phyloP scores from a whole-genome alignment of 2,113 vertebrate species.

The Herpetotheres cachinnans region DNA sequence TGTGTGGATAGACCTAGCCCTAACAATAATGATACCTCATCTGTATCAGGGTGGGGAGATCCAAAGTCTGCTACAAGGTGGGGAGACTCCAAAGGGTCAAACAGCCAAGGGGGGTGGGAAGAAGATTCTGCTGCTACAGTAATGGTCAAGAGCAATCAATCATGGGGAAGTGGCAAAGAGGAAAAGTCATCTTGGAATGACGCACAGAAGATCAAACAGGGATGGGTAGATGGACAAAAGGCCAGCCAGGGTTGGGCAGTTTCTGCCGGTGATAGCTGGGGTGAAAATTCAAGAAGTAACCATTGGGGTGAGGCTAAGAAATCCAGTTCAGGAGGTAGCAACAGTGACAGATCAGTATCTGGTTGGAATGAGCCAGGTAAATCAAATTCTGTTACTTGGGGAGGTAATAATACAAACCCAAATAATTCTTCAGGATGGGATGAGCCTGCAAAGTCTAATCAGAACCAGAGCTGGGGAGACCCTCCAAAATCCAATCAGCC shows the following conservation, averaged over 20 bases:
- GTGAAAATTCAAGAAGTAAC: slow-evolving; percentile 77
- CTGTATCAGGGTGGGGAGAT: slow-evolving; percentile 81
- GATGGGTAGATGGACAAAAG: slow-evolving; percentile 78
- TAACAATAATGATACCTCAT: slow-evolving; percentile 76
- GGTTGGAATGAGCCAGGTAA: slow-evolving; percentile 88
- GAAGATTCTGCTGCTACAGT: slow-evolving; percentile 79
- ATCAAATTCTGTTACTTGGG: slow-evolving; percentile 85
- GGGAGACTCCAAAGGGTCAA: slow-evolving; percentile 85
- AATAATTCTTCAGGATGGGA: slow-evolving; percentile 77
- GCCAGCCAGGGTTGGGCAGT: slow-evolving; percentile 78
- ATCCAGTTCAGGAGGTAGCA: slow-evolving; percentile 83
- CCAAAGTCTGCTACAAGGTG: slow-evolving; percentile 83
- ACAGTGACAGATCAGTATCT: slow-evolving; percentile 89
- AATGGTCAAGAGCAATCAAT: slow-evolving; percentile 81
- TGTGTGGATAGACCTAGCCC: slow-evolving; percentile 80
- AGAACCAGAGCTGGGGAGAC: slow-evolving; percentile 88
- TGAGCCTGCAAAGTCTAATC: slow-evolving; percentile 79
- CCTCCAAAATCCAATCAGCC: slow-evolving; percentile 75
- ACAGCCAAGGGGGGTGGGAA: slow-evolving; percentile 83
- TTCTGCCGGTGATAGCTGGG: slow-evolving; percentile 79
- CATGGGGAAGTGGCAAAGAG: slow-evolving; percentile 79
- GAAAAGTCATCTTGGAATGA: slow-evolving; percentile 88
- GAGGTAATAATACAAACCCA: slow-evolving; percentile 79
- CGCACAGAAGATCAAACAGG: slow-evolving; percentile 86
- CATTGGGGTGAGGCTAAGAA: slow-evolving; percentile 91